phyloP scores from a whole-genome alignment of 2,113 vertebrate species.

The Dasyprocta punctata region DNA sequence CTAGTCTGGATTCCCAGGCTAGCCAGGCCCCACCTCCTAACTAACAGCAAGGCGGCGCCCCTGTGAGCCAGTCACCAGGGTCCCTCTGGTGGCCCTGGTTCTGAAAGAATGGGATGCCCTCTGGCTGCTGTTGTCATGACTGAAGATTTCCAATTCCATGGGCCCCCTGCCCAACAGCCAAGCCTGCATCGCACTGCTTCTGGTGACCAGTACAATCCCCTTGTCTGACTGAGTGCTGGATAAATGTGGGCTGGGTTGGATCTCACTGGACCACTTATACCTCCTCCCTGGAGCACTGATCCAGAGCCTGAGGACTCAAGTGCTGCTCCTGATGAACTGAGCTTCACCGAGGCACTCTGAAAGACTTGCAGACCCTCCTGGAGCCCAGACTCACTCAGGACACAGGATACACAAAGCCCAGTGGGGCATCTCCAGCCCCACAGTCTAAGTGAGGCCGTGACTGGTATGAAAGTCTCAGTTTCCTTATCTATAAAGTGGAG shows the following conservation, averaged over 20 bases:
- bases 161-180: background rate
- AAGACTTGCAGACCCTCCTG: background rate
- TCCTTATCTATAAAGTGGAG: background rate
- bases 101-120: background rate
- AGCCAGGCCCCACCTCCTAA: too few species aligned
- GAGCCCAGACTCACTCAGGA: background rate
- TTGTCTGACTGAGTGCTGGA: background rate
- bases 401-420: background rate
- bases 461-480: background rate
- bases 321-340: background rate
- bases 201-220: background rate
- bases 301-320: background rate
- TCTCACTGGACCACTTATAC: too few species aligned
- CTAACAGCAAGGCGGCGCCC: too few species aligned
- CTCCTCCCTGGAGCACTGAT: background rate
- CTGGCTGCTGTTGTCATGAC: background rate
- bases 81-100: background rate
- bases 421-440: background rate
- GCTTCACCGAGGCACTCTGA: background rate
- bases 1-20: too few species aligned
- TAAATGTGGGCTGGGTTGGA: background rate
- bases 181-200: background rate
- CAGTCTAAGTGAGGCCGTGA: background rate
- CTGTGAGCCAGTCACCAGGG: too few species aligned
- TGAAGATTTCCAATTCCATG: background rate